These are phyloP conservation scores for Mythimna pallens DNA, from an alignment of 2,888 invertebrate genomes.

Conservation along the genomic window DNA sequence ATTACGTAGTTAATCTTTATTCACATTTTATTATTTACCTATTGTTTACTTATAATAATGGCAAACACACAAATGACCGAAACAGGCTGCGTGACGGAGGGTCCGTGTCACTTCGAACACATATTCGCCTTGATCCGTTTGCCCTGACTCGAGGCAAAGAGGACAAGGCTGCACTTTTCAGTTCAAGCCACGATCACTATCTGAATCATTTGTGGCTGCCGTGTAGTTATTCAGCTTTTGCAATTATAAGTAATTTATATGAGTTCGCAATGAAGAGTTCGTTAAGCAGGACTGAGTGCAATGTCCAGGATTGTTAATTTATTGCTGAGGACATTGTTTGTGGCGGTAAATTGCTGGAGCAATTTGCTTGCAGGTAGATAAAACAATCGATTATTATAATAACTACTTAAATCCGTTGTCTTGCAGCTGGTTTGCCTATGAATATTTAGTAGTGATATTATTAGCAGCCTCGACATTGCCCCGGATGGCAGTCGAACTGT, in stretches of 20 bases:
- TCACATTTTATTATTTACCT: conserved; percentile 37
- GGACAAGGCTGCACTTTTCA: conserved; percentile 84
- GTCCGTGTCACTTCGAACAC: conserved; percentile 68
- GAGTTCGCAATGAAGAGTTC: conserved; percentile 37
- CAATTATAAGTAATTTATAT: conserved; percentile 66
- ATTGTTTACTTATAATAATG: conserved; percentile 32
- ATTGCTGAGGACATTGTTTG: conserved; percentile 26
- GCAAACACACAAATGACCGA: conserved; percentile 47
- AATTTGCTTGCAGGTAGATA: conserved; percentile 32
- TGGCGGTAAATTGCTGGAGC: conserved; percentile 19
- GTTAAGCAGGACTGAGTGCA: conserved; percentile 32
- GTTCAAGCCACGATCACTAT: conserved; percentile 78
- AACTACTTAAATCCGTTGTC: conserved; percentile 36
- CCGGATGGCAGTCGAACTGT: conserved; percentile 57
- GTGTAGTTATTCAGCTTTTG: conserved; percentile 72
- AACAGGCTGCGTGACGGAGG: conserved; percentile 71
- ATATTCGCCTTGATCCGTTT: conserved; percentile 82
- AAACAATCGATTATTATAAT: conserved; percentile 44
- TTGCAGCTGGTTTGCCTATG: conserved; percentile 31
- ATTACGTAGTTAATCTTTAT: conserved; percentile 42
- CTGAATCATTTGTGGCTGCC: conserved; percentile 75
- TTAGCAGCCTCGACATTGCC: conserved; percentile 68
- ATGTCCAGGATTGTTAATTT: conserved; percentile 35
- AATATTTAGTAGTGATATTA: conserved; percentile 48
- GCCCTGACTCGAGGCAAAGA: conserved; percentile 79